Base-by-base conservation (phyloP, 1,140 invertebrate species). In the Vanessa atalanta region DNA sequence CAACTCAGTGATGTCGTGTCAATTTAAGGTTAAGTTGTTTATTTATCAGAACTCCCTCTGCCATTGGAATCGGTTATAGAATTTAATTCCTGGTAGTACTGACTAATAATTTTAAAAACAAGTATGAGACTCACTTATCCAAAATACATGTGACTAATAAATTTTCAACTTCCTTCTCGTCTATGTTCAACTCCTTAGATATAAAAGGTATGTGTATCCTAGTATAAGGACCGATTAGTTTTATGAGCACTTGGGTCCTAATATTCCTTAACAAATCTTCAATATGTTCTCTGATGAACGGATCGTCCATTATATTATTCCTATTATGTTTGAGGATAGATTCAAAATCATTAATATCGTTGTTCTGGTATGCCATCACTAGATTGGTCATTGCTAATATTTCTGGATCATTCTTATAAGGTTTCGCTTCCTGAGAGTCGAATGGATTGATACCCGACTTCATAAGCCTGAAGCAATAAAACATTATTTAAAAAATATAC, bases 381-480 rank as follows among this genome's bases (percentile, higher is more conserved):
- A 99, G 94, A 93, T 99, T 99, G 9, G 99, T 99, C 98, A 99
- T 99, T 2, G 99, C 99, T 70, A 99, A 93, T 84, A 99, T 99
- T 94, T 99, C 99, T 7, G 98, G 98, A 94, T 99, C 99, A 92
- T 99, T 99, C 93, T 99, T 99, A 86, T 99, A 99, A 0, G 99
- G 98, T 90, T 99, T 99, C 0, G 99, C 99, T 95, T 99, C 99
- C 95, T 99, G 99, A 2, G 98, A 99, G 93, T 99, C 99, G 93
- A 99, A 99, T 7, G 99, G 99, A 94, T 99, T 99, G 71, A 99
- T 99, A 23, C 98, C 98, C n/a, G 99, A 99, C 92, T 99, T 99
- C 98, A 99, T 99, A 70, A 99, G 94, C 97, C 97, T 98, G 83
- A 47, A 83, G 85, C 57, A 57, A 50, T 53, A 51, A 31, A 68